These are phyloP conservation scores for Ectobius pallidus DNA, from an alignment of 2,888 invertebrate genomes.

Conservation along the genomic window DNA sequence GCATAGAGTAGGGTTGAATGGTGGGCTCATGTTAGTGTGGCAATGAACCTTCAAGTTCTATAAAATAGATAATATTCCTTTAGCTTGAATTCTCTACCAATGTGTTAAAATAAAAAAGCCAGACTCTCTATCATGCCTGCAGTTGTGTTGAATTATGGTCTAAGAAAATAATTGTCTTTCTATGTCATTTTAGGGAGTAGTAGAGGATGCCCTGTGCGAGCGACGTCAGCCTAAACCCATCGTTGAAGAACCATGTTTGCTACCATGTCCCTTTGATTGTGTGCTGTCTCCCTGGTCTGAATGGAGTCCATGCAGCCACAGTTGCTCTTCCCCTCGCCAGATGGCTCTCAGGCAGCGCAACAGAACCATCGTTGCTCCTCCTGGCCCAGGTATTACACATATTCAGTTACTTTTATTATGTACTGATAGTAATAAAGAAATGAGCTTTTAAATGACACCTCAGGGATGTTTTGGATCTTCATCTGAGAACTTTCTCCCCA, in stretches of 20 bases:
- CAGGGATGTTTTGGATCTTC: no score
- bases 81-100: no score
- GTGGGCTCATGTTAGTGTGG: no score
- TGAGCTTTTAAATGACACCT: not conserved
- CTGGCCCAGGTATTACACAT: conserved; percentile 52
- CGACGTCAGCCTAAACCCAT: conserved; percentile 51
- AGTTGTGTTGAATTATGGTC: no score
- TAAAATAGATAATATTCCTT: no score
- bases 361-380: conserved; percentile 52
- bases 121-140: no score
- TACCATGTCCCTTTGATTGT: conserved; percentile 72
- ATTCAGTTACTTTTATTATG: not conserved
- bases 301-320: conserved; percentile 60
- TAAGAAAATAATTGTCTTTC: no score
- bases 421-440: not conserved
- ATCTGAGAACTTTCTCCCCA: no score
- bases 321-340: conserved; percentile 49
- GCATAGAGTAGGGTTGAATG: no score
- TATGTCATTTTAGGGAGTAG: conserved; percentile 38
- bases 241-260: conserved; percentile 63
- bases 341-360: conserved; percentile 50
- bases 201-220: conserved; percentile 38
- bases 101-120: no score
- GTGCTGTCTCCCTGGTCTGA: conserved; percentile 68
- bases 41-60: no score